Evolutionary conservation across 2,113 vertebrate genomes (phyloP).

Genomic region (Eubucco bourcierii): DNA sequence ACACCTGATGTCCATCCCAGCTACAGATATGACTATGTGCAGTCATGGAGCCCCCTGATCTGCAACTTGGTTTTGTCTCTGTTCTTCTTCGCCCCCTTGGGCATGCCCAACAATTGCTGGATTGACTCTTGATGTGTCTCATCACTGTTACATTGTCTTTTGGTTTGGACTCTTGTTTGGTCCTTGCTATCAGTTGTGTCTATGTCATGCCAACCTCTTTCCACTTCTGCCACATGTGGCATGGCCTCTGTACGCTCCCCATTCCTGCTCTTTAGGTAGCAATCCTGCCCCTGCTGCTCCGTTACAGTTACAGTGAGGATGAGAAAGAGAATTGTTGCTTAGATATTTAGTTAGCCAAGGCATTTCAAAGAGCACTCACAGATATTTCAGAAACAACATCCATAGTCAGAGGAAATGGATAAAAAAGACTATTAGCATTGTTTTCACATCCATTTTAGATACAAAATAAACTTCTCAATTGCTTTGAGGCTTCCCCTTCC

Average conservation of each 20-base stretch:
- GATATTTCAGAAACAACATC: background rate
- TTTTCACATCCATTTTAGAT: background rate
- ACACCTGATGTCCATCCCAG: background rate
- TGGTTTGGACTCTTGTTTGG: too few species aligned
- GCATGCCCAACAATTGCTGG: fast-evolving
- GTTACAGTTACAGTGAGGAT: background rate
- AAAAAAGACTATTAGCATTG: background rate
- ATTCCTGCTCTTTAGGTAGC: fast-evolving
- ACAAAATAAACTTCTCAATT: background rate
- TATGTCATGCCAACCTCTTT: background rate
- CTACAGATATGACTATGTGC: background rate
- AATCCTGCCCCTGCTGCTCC: background rate
- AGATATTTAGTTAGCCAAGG: background rate
- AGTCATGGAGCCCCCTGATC: background rate
- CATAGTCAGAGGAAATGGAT: fast-evolving
- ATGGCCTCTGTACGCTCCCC: too few species aligned
- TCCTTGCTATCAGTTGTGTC: too few species aligned
- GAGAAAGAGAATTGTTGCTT: background rate
- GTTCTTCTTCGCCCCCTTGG: fast-evolving
- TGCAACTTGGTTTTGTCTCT: background rate
- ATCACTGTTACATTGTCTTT: too few species aligned
- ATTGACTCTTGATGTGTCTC: too few species aligned
- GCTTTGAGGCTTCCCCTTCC: background rate
- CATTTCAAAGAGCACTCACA: background rate
- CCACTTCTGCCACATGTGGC: background rate